Evolutionary conservation across 2,113 vertebrate species (phyloP).

Genomic region (Oriolus oriolus): DNA sequence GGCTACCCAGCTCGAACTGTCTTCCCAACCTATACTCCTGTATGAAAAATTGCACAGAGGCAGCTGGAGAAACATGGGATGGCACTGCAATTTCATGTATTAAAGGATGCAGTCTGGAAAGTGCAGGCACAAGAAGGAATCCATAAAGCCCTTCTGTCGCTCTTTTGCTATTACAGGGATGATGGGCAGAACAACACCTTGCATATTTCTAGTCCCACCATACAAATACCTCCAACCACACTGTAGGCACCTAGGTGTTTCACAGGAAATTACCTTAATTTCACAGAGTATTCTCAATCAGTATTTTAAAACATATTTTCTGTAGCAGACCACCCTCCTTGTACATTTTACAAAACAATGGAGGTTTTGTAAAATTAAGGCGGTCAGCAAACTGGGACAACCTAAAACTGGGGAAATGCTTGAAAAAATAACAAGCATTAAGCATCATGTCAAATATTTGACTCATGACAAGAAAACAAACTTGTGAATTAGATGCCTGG

Average conservation of each 20-base stretch:
- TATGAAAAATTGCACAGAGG: not conserved
- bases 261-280: not conserved
- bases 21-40: not conserved
- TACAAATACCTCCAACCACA: not conserved
- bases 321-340: not conserved
- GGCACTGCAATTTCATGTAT: not conserved
- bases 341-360: not conserved
- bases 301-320: not conserved
- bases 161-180: not conserved
- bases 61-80: not conserved
- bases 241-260: not conserved
- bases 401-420: not conserved
- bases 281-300: not conserved
- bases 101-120: not conserved
- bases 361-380: not conserved
- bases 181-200: not conserved
- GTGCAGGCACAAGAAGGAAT: not conserved
- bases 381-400: not conserved
- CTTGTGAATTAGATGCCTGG: rapidly evolving
- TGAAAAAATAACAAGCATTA: not conserved
- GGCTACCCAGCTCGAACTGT: not conserved
- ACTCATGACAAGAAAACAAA: not conserved
- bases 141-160: not conserved
- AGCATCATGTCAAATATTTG: not conserved
- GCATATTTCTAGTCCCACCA: not conserved